Evolutionary conservation across 2,888 invertebrate species (phyloP).

Genomic region (Zygogramma bicolorata): DNA sequence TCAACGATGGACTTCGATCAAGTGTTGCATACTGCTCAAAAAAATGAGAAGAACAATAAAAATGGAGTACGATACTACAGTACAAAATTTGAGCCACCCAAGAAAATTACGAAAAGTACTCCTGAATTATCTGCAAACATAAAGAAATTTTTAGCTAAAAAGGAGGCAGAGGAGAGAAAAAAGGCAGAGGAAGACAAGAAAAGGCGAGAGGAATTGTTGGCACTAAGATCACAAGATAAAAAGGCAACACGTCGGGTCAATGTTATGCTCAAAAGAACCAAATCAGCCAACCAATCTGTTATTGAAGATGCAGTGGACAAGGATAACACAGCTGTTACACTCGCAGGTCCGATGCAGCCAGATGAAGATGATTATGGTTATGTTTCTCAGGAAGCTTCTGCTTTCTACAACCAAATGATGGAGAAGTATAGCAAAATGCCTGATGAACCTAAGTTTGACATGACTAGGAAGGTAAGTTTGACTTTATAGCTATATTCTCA

Average conservation of each 20-base stretch:
- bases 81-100: constrained; percentile 85
- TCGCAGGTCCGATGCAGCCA: constrained; percentile 81
- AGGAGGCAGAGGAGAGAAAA: constrained; percentile 82
- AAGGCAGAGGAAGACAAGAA: constrained; percentile 74
- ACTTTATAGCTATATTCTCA: no score
- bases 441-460: constrained; percentile 78
- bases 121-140: constrained; percentile 81
- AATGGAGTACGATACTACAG: constrained; percentile 75
- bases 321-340: constrained; percentile 81
- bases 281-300: constrained; percentile 90
- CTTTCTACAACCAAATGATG: constrained; percentile 86
- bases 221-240: constrained; percentile 70
- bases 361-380: constrained; percentile 91
- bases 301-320: constrained; percentile 84
- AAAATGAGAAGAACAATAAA: constrained; percentile 67
- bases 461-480: constrained; percentile 64
- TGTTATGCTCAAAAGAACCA: constrained; percentile 82
- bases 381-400: constrained; percentile 85
- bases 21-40: constrained; percentile 73
- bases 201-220: constrained; percentile 75
- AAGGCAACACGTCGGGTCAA: constrained; percentile 65
- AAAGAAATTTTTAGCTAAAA: constrained; percentile 84
- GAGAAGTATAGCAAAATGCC: constrained; percentile 82
- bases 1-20: constrained; percentile 73
- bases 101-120: constrained; percentile 79